These are phyloP conservation scores for Mastomys coucha DNA, from an alignment of 2,113 vertebrate genomes.

Conservation along the genomic window DNA sequence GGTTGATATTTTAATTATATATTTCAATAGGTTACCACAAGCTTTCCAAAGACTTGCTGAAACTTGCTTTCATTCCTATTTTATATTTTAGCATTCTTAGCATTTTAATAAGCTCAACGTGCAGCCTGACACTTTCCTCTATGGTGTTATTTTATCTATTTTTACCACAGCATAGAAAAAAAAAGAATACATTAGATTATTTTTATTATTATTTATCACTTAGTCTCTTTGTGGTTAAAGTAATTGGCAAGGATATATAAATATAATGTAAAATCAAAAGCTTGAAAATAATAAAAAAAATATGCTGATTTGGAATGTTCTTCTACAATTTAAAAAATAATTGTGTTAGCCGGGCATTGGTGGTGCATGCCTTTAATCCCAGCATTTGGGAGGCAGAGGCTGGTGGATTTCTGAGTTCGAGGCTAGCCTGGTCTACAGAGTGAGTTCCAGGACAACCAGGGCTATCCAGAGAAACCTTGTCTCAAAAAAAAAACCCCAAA, in stretches of 20 bases:
- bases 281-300: neutral
- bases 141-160: neutral
- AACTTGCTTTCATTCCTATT: slow-evolving; percentile 9
- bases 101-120: neutral
- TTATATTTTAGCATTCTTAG: neutral
- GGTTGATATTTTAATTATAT: neutral
- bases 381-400: too few relatives aligned
- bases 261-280: neutral
- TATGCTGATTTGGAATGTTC: neutral
- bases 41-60: neutral
- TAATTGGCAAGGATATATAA: too few relatives aligned
- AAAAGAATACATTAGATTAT: neutral
- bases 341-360: neutral
- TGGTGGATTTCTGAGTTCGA: too few relatives aligned
- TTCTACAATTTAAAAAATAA: neutral
- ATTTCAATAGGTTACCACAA: neutral
- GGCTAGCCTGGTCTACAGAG: too few relatives aligned
- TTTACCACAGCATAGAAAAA: neutral
- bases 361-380: too few relatives aligned
- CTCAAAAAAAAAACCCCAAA: too few relatives aligned
- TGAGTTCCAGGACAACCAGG: too few relatives aligned
- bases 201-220: neutral
- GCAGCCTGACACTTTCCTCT: neutral
- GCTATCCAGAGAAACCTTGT: too few relatives aligned
- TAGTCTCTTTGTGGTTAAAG: neutral